Base-by-base conservation (phyloP, 1,140 invertebrate genomes). In the Drosophila persimilis region DNA sequence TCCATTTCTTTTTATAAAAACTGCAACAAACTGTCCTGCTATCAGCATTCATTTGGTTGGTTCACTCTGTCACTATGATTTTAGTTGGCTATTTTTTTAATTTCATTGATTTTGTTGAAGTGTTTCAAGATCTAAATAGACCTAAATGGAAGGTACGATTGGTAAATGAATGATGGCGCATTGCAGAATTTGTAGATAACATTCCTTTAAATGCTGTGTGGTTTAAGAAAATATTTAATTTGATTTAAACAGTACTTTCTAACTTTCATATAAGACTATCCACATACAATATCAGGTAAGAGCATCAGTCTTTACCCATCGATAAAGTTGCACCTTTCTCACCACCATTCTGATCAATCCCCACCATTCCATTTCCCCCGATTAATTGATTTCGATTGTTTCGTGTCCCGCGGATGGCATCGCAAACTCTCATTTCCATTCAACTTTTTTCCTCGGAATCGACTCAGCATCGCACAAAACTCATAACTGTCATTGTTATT, bases 401-500 rank as follows among this genome's bases (percentile, higher is more conserved):
- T 5, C 24, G 4, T 5, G 3, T 6, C 5, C 24, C 24, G 24
- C 24, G 5, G 24, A 26, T 26, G 24, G 24, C 17, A 17, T 17
- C 17, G 17, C 17, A 17, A 17, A 17, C 17, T 17, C 17, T 17
- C 17, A 17, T 17, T 17, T 64, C 47, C 70, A 60, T 72, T 35
- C 48, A 58, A 74, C 48, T 53, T 61, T 54, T 52, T 47, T 29
- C 15, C 15, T 11, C 22, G 35, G 1, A 41, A 69, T 26, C 51
- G 51, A 20, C 20, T 31, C 43, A 11, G 29, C 15, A 15, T 39
- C 11, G 17, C 26, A 55, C 58, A 73, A 73, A 73, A 73, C 59
- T 73, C 71, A 73, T 65, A 73, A 65, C 71, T 73, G 71, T 73
- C 70, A 73, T 73, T 73, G 53, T 73, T 73, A 73, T 73, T 54